A percentile compares a stretch with the other conserved stretches of the same genome.
Conservation (phyloP, 2,113 vertebrate species). For the Eolophus roseicapilla region DNA sequence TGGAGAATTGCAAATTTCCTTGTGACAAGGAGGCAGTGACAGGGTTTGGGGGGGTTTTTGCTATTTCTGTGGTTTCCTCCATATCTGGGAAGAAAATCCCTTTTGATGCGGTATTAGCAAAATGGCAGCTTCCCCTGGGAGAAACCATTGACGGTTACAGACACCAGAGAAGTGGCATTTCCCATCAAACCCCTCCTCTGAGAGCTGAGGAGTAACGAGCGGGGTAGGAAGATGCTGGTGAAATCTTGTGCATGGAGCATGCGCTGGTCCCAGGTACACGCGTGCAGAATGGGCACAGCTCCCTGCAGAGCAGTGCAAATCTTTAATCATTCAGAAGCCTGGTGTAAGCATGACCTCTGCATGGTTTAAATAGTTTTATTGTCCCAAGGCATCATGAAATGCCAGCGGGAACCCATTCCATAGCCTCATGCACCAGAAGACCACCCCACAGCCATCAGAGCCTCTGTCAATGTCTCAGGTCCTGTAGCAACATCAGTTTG, state of each 20-base stretch:
- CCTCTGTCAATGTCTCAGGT: rapidly evolving
- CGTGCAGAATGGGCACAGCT: rapidly evolving
- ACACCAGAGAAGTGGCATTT: conserved; percentile 1
- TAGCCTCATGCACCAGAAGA: rapidly evolving
- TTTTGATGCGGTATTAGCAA: background rate
- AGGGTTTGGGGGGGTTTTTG: background rate
- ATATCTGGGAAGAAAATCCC: conserved; percentile 13
- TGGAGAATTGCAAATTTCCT: background rate
- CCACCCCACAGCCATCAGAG: background rate
- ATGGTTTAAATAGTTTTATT: background rate
- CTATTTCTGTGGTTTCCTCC: background rate
- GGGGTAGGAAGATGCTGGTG: background rate
- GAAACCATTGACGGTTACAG: background rate
- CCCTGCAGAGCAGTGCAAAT: background rate
- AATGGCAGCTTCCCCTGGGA: conserved; percentile 41
- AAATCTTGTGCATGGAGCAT: rapidly evolving
- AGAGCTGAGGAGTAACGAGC: background rate
- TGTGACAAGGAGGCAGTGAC: background rate
- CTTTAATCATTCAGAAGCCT: rapidly evolving
- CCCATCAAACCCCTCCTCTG: background rate
- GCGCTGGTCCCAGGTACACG: rapidly evolving
- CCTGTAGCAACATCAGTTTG: rapidly evolving
- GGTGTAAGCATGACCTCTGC: background rate
- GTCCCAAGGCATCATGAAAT: background rate
- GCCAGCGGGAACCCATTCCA: rapidly evolving